Evolutionary conservation across 2,113 vertebrate genomes (phyloP), one percentile per base, ranked within the genome.

Genomic region (Mustela lutreola): DNA sequence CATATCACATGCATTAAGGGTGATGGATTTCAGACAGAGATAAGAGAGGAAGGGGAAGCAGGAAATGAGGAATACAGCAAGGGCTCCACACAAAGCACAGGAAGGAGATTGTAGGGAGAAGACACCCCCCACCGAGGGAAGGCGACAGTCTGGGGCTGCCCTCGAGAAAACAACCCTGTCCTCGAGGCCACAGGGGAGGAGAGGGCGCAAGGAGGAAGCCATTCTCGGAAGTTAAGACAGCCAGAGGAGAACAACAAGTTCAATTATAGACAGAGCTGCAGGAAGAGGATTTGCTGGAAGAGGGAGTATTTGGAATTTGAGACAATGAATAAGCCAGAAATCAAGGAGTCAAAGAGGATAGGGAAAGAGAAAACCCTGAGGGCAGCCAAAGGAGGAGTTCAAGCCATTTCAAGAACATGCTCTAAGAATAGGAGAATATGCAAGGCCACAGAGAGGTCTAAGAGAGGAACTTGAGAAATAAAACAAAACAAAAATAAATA

Each of bases 21-120:
- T 73, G 91, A 67, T 73, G n/a, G 81, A 94, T 94, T 95, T 88
- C 80, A 93, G 73, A 96, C 22, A 26, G 33, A 91, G 97, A 97
- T 97, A 98, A 98, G 95, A 82, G 50, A 95, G 82, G 73, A 95
- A 90, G 12, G 45, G 97, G 94, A 97, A 97, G 62, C 76, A 62
- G 92, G 79, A 88, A 92, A 85, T 71, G 7, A 31, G 96, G 53
- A 96, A 89, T 53, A 65, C 58, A n/a, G 62, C 4, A 16, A n/a
- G 19, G 56, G 9, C 87, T 90, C 70, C 87, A 86, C 28, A 91
- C 78, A 97, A 92, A 95, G 48, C 71, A 93, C 92, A 97, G 97
- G 97, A 97, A 97, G 89, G 80, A 62, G 84, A 80, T 21, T 79
- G 84, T 39, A 45, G 45, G 42, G 76, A 78, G 56, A 96, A 96